Evolutionary conservation across 2,113 vertebrate genomes (phyloP), one percentile per base, ranked within the genome.

Genomic region (Ia io): DNA sequence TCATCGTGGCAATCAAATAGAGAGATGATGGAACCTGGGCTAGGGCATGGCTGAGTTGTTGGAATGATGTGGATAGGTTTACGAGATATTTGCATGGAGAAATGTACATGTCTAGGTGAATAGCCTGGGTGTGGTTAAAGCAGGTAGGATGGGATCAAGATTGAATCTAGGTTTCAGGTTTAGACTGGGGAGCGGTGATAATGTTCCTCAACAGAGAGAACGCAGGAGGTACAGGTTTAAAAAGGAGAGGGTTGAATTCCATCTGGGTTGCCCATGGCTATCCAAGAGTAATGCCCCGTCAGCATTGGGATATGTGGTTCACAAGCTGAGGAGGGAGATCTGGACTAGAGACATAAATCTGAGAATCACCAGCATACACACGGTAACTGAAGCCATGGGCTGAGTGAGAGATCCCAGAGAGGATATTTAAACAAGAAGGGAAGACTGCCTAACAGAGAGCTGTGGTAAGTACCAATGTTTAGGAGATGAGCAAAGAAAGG

Each of bases 21-120:
- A 93, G 78, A 92, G 59, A 9, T 53, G n/a, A 2, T 44, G 44
- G 91, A n/a, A 16, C 42, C 25, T 51, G 49, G 30, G 94, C 42
- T 40, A 53, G 3, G 9, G 3, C 32, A 13, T 35, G 23, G 42
- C 25, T 28, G 0, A 73, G 73, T 30, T 42, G 7, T 1, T 59
- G 22, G 49, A 63, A 47, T 65, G 56, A 49, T 2, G 8, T 28
- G 35, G 23, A 1, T 42, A 13, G 14, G 32, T 47, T 65, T 53
- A 28, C 18, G 16, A 84, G 67, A 32, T 13, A 25, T 4, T 37
- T 17, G 47, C 44, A 0, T 61, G 16, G 78, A 79, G 67, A 73
- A 17, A 16, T 91, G 56, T 83, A 32, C 7, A 86, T 74, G 23
- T 53, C 20, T 49, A 59, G 44, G 42, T 90, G 14, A 40, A 18